Evolutionary conservation across 2,797 vertebrate genomes (phyloP), one percentile per base, ranked within the genome.

Genomic region (Rachycentron canadum): DNA sequence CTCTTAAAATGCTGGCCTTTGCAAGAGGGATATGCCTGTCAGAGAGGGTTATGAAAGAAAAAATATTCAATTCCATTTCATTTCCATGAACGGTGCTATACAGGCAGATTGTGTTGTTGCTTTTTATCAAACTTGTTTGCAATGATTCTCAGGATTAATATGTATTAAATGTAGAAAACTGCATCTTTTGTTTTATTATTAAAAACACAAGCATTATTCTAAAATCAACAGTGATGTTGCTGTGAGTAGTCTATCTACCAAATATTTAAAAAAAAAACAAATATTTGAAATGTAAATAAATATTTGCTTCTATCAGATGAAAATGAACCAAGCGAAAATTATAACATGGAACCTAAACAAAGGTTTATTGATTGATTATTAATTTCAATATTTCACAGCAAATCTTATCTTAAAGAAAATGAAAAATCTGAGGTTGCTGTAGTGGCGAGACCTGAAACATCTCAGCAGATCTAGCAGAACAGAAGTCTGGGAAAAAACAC

Each of bases 1-100:
- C 43, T 49, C 41, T 70, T 53, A 55, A 70, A 69, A 50, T 47
- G 25, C 34, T 60, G 40, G 61, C 60, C 61, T 70, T 78, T 62
- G 30, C 43, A 66, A 57, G 69, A 83, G 47, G 58, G 43, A 70
- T 55, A 63, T 45, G 47, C 7, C 30, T 78, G 63, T 23, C 47
- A 53, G 52, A 72, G 49, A 41, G 60, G 17, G 16, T 59, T 71
- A 69, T 64, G 36, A 65, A 12, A 17, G 38, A n/a, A 40, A 47
- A 36, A 66, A 26, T 34, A 26, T 55, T 66, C 2, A 3, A 17
- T 74, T 45, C 60, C 36, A 40, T 19, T 28, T 23, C 1, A 28
- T 66, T 67, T 50, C n/a, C 43, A 36, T 21, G 32, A 63, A 49
- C 11, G 1, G 36, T 26, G 25, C 9, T 13, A 5, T 58, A 58